Evolutionary conservation across 2,888 invertebrate genomes (phyloP), one percentile per base, ranked within the genome.

Genomic region (Drosophila quinaria): DNA sequence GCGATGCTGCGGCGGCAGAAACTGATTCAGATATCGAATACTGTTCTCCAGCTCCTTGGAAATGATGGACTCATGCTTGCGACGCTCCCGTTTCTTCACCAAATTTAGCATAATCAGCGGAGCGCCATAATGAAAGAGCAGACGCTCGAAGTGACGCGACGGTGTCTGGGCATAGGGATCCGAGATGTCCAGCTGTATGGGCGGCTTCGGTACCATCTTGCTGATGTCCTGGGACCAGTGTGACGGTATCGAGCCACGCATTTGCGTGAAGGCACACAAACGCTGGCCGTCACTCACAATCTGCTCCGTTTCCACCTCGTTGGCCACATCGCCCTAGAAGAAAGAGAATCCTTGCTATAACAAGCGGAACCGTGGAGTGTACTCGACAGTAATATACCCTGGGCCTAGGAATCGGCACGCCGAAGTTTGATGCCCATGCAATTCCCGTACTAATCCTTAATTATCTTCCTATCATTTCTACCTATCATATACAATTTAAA

Each of bases 141-240:
- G 64, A 87, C 97, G 94, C 92, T 95, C 95, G 82, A 98, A 96
- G 93, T 98, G 98, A 46, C 95, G 96, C 0, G 96, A 97, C 4
- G 98, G 96, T 51, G 97, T 97, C 93, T 97, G 96, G 3, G 96
- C 96, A 92, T 95, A 98, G 0, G 98, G 98, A 93, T 98, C 98
- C 58, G 95, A 95, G 15, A 97, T 94, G 90, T 98, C 97, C 75
- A 98, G 95, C 22, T 96, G 95, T 71, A 99, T 99, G 0, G 98
- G 96, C 6, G 99, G 99, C 93, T 99, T 99, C 0, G 99, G 98
- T 1, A 98, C 98, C 96, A 99, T 98, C 94, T 98, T 99, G 19
- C 97, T 97, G 65, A 98, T 96, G 91, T 99, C 99, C 92, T 99
- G 91, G 35, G 98, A 98, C 99, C 99, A 99, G 91, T 97, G 97